Base-by-base conservation (phyloP, 2,888 invertebrate genomes). In the Schrankia costaestrigalis region DNA sequence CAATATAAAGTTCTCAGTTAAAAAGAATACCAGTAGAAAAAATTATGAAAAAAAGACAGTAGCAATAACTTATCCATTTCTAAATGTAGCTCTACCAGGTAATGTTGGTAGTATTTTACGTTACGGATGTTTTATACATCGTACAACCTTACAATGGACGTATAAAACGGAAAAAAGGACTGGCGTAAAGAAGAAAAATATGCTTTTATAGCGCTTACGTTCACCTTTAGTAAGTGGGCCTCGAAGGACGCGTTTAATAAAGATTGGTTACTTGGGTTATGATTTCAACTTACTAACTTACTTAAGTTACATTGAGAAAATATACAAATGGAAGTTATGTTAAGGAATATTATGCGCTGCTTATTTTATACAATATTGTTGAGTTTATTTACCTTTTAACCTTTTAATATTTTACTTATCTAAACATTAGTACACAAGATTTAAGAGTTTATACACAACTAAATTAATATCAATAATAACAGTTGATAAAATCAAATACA, bases 261-360 rank as follows among this genome's bases (percentile, higher is more conserved):
- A 67, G 59, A 64, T 66, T 50, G 56, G 62, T 64, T 57, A 64
- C 70, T 67, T 65, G 63, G 60, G 69, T 70, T 68, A 70, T 56
- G 59, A 63, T 65, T 62, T 55, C 35, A 31, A 41, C 35, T 46
- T 48, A 33, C 41, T 31, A 31, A 41, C 28, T 43, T 47, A 42
- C 35, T 46, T 45, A 49, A 41, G 35, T 34, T 8, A 11, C 28
- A 35, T 39, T 41, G 35, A 18, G 35, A 37, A 9, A 23, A 26
- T 35, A n/a, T n/a, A n/a, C n/a, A n/a, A n/a, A n/a, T n/a, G n/a
- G n/a, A n/a, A n/a, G n/a, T n/a, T n/a, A n/a, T n/a, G n/a, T n/a
- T n/a, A n/a, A n/a, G n/a, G n/a, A n/a, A n/a, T n/a, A n/a, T n/a
- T n/a, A n/a, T n/a, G n/a, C n/a, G n/a, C n/a, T n/a, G n/a, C n/a